phyloP scores from a whole-genome alignment of 2,888 invertebrate species.

The Masnerella sp. region DNA sequence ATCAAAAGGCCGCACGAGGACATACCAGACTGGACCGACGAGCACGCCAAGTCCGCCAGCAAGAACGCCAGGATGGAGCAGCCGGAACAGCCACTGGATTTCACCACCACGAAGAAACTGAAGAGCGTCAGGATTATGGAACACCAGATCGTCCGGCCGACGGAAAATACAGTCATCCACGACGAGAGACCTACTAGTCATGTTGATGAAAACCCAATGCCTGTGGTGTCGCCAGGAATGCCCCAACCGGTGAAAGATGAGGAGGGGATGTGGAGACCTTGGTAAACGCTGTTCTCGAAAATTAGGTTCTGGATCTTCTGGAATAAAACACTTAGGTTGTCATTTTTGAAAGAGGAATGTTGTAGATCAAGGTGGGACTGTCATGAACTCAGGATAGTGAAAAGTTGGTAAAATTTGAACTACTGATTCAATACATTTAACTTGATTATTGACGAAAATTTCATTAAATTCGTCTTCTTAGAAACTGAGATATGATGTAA shows the following conservation, averaged over 20 bases:
- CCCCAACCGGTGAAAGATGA: constrained; percentile 74
- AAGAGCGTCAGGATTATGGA: constrained; percentile 64
- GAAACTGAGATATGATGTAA: no score
- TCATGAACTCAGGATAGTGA: no score
- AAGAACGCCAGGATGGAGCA: constrained; percentile 70
- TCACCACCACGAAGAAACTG: constrained; percentile 74
- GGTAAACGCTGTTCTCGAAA: no score
- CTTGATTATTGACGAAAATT: no score
- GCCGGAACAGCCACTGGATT: constrained; percentile 75
- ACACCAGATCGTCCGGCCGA: constrained; percentile 47
- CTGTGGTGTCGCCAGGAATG: constrained; percentile 64
- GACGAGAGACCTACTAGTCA: constrained; percentile 71
- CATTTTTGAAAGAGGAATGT: no score
- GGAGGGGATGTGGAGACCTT: constrained; percentile 76
- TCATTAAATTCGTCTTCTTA: no score
- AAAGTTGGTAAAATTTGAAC: no score
- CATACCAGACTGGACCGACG: constrained; percentile 70
- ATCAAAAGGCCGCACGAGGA: constrained; percentile 73
- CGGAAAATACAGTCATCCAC: constrained; percentile 57
- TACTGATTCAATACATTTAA: no score
- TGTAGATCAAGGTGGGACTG: no score
- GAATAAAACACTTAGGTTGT: no score
- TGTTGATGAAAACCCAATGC: constrained; percentile 66
- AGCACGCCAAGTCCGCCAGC: constrained; percentile 40
- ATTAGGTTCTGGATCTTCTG: no score